A percentile compares a stretch with the other conserved stretches of the same genome.
These are phyloP conservation scores for Unio pictorum DNA, from an alignment of 2,888 invertebrate species.

Conservation along the genomic window DNA sequence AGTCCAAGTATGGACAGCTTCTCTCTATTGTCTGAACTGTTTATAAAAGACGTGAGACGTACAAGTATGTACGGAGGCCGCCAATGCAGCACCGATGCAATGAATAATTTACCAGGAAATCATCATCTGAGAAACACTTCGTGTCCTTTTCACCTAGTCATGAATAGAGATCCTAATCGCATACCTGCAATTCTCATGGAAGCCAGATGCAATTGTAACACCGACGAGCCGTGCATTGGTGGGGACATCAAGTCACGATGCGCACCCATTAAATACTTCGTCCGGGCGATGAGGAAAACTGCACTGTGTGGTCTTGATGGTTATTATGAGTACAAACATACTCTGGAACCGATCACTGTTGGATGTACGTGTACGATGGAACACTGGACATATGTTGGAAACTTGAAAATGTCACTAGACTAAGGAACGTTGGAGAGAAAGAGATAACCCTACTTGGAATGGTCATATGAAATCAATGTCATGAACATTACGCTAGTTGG, in stretches of 20 bases:
- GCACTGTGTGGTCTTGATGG: conserved; percentile 11
- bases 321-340: conserved; percentile 2
- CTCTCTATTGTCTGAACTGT: too few species aligned
- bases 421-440: too few species aligned
- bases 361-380: conserved; percentile 18
- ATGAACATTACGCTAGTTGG: too few species aligned
- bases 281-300: conserved; percentile 15
- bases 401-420: too few species aligned
- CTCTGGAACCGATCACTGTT: conserved; percentile 12
- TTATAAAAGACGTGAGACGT: too few species aligned
- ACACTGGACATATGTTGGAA: too few species aligned
- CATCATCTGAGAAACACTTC: neutral
- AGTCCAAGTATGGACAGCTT: too few species aligned
- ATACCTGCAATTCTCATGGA: conserved; percentile 18
- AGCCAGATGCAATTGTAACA: conserved; percentile 23
- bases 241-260: conserved; percentile 9
- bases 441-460: too few species aligned
- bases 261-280: conserved; percentile 17
- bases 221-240: conserved; percentile 5
- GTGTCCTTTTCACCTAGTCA: conserved; percentile 25
- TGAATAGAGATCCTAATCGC: conserved; percentile 20
- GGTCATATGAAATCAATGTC: too few species aligned
- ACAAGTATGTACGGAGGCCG: too few species aligned
- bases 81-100: too few species aligned
- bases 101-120: too few species aligned